Conservation (phyloP, 2,797 vertebrate species). For the Tachyglossus aculeatus region DNA sequence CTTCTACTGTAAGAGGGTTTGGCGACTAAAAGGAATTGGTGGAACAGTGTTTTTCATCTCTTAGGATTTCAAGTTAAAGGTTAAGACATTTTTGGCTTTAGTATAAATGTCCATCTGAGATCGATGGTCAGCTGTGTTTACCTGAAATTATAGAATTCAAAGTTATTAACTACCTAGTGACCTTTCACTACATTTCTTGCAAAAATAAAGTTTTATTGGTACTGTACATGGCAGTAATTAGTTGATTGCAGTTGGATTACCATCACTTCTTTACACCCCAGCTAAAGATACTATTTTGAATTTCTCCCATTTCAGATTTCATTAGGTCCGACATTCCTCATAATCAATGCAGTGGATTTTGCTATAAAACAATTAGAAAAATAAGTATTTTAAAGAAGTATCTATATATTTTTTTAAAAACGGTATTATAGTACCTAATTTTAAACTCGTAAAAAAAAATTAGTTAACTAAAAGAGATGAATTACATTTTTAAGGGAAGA, state of each 20-base stretch:
- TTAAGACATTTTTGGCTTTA: slow-evolving; percentile 60
- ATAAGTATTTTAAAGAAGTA: no score
- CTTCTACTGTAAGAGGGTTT: slow-evolving; percentile 46
- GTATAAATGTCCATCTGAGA: slow-evolving; percentile 36
- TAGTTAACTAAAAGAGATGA: not conserved
- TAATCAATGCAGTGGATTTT: slow-evolving; percentile 25
- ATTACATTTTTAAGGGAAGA: slow-evolving; percentile 3
- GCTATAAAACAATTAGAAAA: slow-evolving; percentile 51
- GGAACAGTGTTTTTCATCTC: slow-evolving; percentile 34
- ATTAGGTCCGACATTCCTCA: slow-evolving; percentile 16
- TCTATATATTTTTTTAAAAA: slow-evolving; percentile 48
- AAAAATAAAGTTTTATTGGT: not conserved
- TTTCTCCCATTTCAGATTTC: not conserved
- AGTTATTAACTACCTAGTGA: slow-evolving; percentile 18
- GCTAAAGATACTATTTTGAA: not conserved
- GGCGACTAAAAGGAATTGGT: slow-evolving; percentile 33
- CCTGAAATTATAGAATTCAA: not conserved
- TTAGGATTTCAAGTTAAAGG: slow-evolving; percentile 52
- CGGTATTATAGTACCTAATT: slow-evolving; percentile 53
- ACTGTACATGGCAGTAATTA: not conserved
- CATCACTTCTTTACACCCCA: not conserved
- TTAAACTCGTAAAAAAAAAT: slow-evolving; percentile 42
- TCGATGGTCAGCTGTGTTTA: slow-evolving; percentile 39
- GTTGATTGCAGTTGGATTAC: not conserved
- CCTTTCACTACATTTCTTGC: not conserved